Base-by-base conservation (phyloP, 2,113 vertebrate species). In the Oncorhynchus gorbuscha region DNA sequence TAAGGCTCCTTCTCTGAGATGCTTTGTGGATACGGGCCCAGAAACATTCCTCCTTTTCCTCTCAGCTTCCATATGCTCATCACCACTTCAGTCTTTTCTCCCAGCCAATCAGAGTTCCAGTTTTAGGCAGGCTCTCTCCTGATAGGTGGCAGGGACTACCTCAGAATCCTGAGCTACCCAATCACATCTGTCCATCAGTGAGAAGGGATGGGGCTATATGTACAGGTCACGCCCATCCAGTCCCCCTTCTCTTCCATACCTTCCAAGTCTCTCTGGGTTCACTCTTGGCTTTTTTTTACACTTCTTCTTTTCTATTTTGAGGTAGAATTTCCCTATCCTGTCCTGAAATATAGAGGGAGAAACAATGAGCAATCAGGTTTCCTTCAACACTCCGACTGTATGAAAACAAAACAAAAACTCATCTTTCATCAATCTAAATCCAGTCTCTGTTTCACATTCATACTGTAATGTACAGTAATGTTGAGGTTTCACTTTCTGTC, bases 271-370 rank as follows among this genome's bases (percentile, higher is more conserved):
- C 83, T 84, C 64, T 7, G 73, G 81, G 85, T 83, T 84, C 86
- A 80, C 51, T 81, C 88, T 76, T 79, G 58, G 83, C 84, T 76
- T 83, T 55, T 55, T 83, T 55, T 66, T 83, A 89, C 88, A 85
- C 87, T 87, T 90, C 83, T 75, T 88, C 78, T 83, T 87, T 85
- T 87, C 82, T 86, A 88, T 91, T 90, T 90, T 93, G 93, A 94
- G 93, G 93, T 94, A 94, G 93, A 93, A 91, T 90, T 90, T 91
- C 92, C 87, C 84, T 85, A 88, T 88, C 80, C 86, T 85, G 82
- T 79, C 81, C 89, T 92, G 67, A 58, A 77, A 84, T 71, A 80
- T 67, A 62, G 48, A 9, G 18, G 65, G 30, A 72, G 20, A 72
- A 16, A 20, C 3, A 16, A 59, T 88, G 75, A 88, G 77, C 2